Conservation (phyloP, 2,888 invertebrate species). For the Masnerella sp. region DNA sequence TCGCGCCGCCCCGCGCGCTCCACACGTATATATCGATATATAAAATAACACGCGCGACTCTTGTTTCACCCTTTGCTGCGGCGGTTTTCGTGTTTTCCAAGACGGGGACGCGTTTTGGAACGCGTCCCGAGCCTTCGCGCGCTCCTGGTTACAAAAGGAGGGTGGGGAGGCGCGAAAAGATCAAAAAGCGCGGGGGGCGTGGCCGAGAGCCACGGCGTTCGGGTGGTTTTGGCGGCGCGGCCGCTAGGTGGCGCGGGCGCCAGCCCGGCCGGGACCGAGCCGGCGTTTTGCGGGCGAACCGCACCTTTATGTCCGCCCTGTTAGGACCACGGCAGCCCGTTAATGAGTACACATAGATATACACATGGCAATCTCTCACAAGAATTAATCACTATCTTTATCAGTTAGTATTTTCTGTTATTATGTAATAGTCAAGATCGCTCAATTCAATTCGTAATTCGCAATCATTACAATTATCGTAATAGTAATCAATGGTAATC, state of each 20-base stretch:
- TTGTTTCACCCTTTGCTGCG: too few relatives aligned
- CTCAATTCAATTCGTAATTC: conserved; percentile 66
- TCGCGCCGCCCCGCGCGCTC: conserved; percentile 40
- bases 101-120: too few relatives aligned
- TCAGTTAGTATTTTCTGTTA: conserved; percentile 75
- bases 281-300: conserved; percentile 74
- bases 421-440: conserved; percentile 74
- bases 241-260: too few relatives aligned
- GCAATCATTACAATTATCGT: conserved; percentile 61
- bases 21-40: conserved; percentile 47
- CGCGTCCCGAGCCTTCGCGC: conserved; percentile 62
- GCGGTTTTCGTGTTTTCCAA: neutral
- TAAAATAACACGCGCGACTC: conserved; percentile 53
- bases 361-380: conserved; percentile 77
- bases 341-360: conserved; percentile 77
- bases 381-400: conserved; percentile 77
- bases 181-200: too few relatives aligned
- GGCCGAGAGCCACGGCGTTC: too few relatives aligned
- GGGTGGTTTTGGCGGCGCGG: too few relatives aligned
- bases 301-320: conserved; percentile 64
- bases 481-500: conserved; percentile 58
- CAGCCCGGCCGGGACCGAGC: conserved; percentile 65
- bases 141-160: conserved; percentile 70
- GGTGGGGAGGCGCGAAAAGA: conserved; percentile 65
- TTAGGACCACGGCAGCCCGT: conserved; percentile 70